Base-by-base conservation (phyloP, 2,888 invertebrate species). In the Steinernema carpocapsae region DNA sequence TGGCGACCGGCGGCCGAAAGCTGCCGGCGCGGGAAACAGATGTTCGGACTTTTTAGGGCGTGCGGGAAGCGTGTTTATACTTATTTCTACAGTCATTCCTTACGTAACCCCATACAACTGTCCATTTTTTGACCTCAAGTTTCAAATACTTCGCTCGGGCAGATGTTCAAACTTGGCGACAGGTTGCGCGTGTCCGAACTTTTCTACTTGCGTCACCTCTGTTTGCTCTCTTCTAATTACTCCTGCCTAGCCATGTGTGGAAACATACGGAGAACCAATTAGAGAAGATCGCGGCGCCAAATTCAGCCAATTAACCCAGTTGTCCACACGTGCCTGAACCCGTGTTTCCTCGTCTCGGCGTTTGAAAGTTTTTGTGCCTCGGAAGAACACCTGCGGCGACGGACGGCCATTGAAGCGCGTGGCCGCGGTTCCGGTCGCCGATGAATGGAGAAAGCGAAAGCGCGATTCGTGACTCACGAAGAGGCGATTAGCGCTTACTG, bases 211-310 rank as follows among this genome's bases (percentile, higher is more conserved):
- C 29, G 64, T 32, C 64, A 48, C 19, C 32, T 29, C 32, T 64
- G 19, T 64, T 64, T 64, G 64, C 64, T 29, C 64, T 26, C 64
- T 29, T 64, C 64, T 32, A 64, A 64, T 64, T 64, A 56, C 24
- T 6, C 10, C 10, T 64, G 64, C 32, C 17, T 64, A 26, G 64
- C 64, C 64, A 64, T 64, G 64, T 64, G 64, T 37, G 32, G 64
- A 64, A 64, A 64, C 64, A 64, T 64, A 64, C 64, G 64, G 64
- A 3, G 64, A 32, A 64, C 29, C 64, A 64, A 64, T 64, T 64
- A 64, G 64, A 26, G 64, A 64, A 64, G n/a, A 48, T 29, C 26
- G 10, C 37, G 37, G 37, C 37, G 37, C 37, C 64, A 26, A 64
- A 64, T 32, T 64, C 32, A 7, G 64, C 64, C 64, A 64, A 64